A percentile compares a stretch with the other conserved stretches of the same genome.
Evolutionary conservation across 2,888 invertebrate genomes (phyloP).

Genomic region (Lepidocyrtoides sp.): DNA sequence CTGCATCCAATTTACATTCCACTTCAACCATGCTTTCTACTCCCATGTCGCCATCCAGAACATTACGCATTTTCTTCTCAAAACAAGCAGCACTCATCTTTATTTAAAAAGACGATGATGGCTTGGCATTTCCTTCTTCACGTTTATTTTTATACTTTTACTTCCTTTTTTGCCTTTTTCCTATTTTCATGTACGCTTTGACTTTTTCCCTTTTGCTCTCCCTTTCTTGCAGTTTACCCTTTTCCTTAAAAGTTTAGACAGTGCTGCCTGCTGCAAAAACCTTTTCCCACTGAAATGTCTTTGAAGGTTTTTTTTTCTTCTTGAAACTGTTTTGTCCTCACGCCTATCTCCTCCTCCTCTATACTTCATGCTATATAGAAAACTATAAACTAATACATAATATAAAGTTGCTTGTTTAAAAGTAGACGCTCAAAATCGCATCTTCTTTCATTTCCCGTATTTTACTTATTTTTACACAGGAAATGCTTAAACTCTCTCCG

Average conservation of each 20-base stretch:
- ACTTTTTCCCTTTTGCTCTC: slow-evolving; percentile 37
- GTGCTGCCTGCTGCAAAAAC: not conserved
- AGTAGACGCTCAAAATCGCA: too few species aligned
- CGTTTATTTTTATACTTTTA: slow-evolving; percentile 31
- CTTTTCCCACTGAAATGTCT: not conserved
- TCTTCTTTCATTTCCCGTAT: not conserved
- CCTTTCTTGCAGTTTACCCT: not conserved
- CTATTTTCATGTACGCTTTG: slow-evolving; percentile 18
- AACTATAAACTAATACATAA: too few species aligned
- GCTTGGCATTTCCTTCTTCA: slow-evolving; percentile 49
- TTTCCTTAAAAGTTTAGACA: not conserved
- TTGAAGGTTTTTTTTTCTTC: not conserved
- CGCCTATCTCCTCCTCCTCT: slow-evolving; percentile 1
- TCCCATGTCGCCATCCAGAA: not conserved
- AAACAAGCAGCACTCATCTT: slow-evolving; percentile 34
- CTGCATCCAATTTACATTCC: not conserved
- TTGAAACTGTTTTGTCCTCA: slow-evolving; percentile 12
- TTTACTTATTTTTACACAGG: slow-evolving; percentile 48
- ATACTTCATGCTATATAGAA: too few species aligned
- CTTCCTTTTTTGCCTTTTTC: slow-evolving; percentile 26
- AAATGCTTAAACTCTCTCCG: slow-evolving; percentile 69
- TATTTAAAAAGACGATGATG: slow-evolving; percentile 57
- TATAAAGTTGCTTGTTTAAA: too few species aligned
- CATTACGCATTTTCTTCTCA: slow-evolving; percentile 24
- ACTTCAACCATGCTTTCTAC: slow-evolving; percentile 28